Evolutionary conservation across 2,797 vertebrate species (phyloP).

Genomic region (Catharus ustulatus): DNA sequence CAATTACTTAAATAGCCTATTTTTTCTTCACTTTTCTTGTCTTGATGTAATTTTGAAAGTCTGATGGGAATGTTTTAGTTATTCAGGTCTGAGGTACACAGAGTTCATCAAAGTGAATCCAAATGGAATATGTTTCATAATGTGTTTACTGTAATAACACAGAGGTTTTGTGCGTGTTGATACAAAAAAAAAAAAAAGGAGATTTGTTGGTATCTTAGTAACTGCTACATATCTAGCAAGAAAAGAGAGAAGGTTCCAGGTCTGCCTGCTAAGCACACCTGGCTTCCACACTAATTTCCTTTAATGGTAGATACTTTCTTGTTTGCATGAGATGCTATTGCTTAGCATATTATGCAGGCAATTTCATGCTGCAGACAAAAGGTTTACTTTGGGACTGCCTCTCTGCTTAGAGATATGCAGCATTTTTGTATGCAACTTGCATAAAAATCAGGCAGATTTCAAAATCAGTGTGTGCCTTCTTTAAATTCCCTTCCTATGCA

Average conservation of each 20-base stretch:
- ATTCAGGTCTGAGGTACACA: neutral
- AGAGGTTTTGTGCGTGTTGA: neutral
- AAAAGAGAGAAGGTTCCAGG: neutral
- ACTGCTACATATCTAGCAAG: neutral
- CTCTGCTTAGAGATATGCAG: neutral
- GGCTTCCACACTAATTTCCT: conserved; percentile 2
- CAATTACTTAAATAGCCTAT: neutral
- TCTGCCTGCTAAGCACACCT: neutral
- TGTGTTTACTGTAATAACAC: neutral
- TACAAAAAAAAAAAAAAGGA: neutral
- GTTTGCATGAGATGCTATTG: neutral
- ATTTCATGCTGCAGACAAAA: conserved; percentile 12
- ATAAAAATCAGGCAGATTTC: neutral
- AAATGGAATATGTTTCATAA: neutral
- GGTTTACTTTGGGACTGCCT: neutral
- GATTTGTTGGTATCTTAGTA: neutral
- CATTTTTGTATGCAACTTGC: neutral
- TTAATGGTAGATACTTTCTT: neutral
- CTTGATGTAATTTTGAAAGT: neutral
- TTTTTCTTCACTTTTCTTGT: neutral
- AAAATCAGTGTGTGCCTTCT: neutral
- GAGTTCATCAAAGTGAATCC: neutral
- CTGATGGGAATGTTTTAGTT: neutral
- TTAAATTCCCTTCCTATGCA: neutral
- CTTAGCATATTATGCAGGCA: neutral